Evolutionary conservation across 2,888 invertebrate species (phyloP).

Genomic region (Melanostoma mellinum): DNA sequence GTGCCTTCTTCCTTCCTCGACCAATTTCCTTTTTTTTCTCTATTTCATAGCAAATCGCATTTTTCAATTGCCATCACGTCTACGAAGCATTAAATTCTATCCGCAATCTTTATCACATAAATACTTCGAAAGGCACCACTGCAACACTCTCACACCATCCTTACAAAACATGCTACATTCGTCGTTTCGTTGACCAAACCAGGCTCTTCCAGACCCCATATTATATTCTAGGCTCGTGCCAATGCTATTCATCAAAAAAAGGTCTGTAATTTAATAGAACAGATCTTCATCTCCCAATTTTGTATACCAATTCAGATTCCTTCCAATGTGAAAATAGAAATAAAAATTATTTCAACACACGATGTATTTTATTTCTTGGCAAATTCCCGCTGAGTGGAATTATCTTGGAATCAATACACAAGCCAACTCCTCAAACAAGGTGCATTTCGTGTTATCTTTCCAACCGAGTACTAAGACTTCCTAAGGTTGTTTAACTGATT

Average conservation of each 20-base stretch:
- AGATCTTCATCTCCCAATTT: slow-evolving; percentile 5
- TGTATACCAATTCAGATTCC: slow-evolving; percentile 29
- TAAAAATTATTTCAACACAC: slow-evolving; percentile 47
- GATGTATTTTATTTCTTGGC: slow-evolving; percentile 66
- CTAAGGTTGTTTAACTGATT: slow-evolving; percentile 61
- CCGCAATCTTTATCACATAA: slow-evolving; percentile 36
- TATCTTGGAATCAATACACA: slow-evolving; percentile 61
- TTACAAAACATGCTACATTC: slow-evolving; percentile 18
- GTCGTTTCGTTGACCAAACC: background rate
- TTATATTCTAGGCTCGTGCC: slow-evolving; percentile 67
- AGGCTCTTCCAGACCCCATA: background rate
- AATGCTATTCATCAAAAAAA: slow-evolving; percentile 72
- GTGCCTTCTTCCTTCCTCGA: background rate
- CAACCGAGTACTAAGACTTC: background rate
- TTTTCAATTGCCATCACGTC: slow-evolving; percentile 39
- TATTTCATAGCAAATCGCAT: background rate
- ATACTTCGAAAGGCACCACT: slow-evolving; percentile 3
- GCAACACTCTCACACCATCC: slow-evolving; percentile 25
- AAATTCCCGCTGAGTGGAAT: slow-evolving; percentile 47
- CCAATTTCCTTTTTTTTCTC: background rate
- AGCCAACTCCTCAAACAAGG: slow-evolving; percentile 51
- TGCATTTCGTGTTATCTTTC: slow-evolving; percentile 50
- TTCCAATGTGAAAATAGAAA: background rate
- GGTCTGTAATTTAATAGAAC: slow-evolving; percentile 65
- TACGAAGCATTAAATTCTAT: slow-evolving; percentile 24